A percentile compares a stretch with the other conserved stretches of the same genome.
Conservation (phyloP, 1,140 invertebrate genomes). For the Drosophila grimshawi region DNA sequence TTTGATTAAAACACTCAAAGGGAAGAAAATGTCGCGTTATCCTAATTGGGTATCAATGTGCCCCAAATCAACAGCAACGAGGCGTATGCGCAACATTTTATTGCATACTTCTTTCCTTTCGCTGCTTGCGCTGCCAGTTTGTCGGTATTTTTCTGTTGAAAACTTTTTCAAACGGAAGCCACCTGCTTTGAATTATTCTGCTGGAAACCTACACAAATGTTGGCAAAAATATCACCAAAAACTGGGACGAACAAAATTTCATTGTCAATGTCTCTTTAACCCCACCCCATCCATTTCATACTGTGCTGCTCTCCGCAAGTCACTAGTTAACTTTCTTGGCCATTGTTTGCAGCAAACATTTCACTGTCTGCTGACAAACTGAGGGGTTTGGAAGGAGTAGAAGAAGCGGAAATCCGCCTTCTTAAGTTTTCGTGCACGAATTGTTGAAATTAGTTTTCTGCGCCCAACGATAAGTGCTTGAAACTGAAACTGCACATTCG, state of each 20-base stretch:
- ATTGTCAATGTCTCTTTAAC: slow-evolving; percentile 61
- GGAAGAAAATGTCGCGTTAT: slow-evolving; percentile 73
- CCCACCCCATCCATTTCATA: neutral
- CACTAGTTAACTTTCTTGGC: slow-evolving; percentile 73
- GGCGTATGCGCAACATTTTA: slow-evolving; percentile 76
- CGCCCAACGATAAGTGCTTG: slow-evolving; percentile 76
- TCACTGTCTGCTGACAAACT: slow-evolving; percentile 40
- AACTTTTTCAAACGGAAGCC: slow-evolving; percentile 46
- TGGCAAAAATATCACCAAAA: slow-evolving; percentile 35
- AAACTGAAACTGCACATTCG: slow-evolving; percentile 64
- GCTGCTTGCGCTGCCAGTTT: slow-evolving; percentile 35
- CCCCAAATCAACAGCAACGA: slow-evolving; percentile 65
- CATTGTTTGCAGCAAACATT: slow-evolving; percentile 68
- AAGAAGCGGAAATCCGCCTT: slow-evolving; percentile 70
- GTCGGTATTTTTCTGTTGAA: slow-evolving; percentile 59
- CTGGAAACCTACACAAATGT: slow-evolving; percentile 42
- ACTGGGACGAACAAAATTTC: slow-evolving; percentile 62
- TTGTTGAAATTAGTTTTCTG: slow-evolving; percentile 83
- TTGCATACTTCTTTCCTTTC: slow-evolving; percentile 66
- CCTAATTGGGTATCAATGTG: slow-evolving; percentile 82
- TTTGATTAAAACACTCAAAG: slow-evolving; percentile 77
- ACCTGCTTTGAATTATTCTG: slow-evolving; percentile 51
- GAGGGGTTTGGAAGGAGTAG: slow-evolving; percentile 2
- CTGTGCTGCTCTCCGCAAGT: slow-evolving; percentile 11
- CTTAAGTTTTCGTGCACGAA: slow-evolving; percentile 75